These are phyloP conservation scores for Dynastes hyllus DNA, from an alignment of 2,888 invertebrate species.

Conservation along the genomic window DNA sequence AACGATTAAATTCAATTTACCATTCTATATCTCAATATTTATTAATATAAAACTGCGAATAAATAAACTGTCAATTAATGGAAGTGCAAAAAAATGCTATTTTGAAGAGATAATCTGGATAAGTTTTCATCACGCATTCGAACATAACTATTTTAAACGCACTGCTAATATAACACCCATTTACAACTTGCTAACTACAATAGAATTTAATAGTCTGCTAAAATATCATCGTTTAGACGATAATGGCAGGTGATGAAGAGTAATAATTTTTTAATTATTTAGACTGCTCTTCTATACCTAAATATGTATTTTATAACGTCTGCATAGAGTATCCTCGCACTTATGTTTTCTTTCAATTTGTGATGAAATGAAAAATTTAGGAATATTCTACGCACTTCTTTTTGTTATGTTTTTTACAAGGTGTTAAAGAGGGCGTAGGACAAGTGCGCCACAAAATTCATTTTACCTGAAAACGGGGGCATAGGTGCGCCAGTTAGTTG, in stretches of 20 bases:
- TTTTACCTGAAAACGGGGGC: too few relatives aligned
- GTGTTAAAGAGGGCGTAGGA: too few relatives aligned
- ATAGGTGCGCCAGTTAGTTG: too few relatives aligned
- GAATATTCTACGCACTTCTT: too few relatives aligned
- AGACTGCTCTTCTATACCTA: not conserved
- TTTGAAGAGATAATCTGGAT: not conserved
- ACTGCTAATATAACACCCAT: not conserved
- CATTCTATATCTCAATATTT: not conserved
- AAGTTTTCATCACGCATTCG: too few relatives aligned
- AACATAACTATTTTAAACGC: not conserved
- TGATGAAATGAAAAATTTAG: too few relatives aligned
- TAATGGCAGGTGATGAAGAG: not conserved
- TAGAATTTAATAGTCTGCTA: not conserved
- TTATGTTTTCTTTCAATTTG: too few relatives aligned
- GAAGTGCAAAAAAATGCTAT: not conserved
- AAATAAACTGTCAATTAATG: constrained; percentile 11
- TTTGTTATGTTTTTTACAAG: too few relatives aligned
- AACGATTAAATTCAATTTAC: not conserved
- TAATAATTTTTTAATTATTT: not conserved
- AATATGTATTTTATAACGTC: too few relatives aligned
- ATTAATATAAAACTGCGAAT: constrained; percentile 1
- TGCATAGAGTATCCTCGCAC: too few relatives aligned
- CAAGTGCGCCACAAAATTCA: too few relatives aligned
- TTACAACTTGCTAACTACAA: not conserved
- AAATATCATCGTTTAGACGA: not conserved